A percentile compares a stretch with the other conserved stretches of the same genome.
phyloP scores from a whole-genome alignment of 92 coral and sea anemone species.

The Paragorgia papillata region DNA sequence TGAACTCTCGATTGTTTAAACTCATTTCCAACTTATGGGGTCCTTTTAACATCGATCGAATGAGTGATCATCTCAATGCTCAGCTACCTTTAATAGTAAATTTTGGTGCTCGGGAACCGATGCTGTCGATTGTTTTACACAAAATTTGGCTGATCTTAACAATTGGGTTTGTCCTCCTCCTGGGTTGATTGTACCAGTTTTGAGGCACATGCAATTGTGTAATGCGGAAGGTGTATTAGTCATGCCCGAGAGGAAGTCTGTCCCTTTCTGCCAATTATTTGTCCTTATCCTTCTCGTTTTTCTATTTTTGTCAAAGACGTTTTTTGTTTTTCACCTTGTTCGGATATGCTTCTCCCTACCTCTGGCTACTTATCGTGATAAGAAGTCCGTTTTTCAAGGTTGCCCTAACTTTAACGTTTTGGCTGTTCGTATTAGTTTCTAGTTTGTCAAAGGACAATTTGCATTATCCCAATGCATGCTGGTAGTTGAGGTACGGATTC shows the following conservation, averaged over 20 bases:
- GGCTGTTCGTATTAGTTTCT: constrained; percentile 13
- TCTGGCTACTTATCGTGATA: constrained; percentile 18
- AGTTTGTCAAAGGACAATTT: too few relatives aligned
- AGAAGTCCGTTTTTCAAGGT: constrained; percentile 49
- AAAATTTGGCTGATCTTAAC: too few relatives aligned
- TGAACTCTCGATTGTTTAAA: too few relatives aligned
- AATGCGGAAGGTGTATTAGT: constrained; percentile 53
- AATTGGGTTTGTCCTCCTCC: too few relatives aligned
- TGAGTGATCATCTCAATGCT: too few relatives aligned
- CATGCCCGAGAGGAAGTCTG: constrained; percentile 53
- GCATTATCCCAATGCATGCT: too few relatives aligned
- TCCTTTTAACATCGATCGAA: too few relatives aligned
- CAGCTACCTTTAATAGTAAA: constrained; percentile 45
- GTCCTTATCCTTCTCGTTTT: constrained; percentile 8
- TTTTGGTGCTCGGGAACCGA: constrained; percentile 62
- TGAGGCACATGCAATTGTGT: constrained; percentile 47
- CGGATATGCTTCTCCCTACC: constrained; percentile 39
- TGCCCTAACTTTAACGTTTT: constrained; percentile 30
- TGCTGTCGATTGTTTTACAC: too few relatives aligned
- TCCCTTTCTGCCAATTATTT: constrained; percentile 44
- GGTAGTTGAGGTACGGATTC: too few relatives aligned
- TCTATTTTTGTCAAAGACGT: constrained; percentile 40
- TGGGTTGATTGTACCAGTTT: too few relatives aligned
- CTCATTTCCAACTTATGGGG: too few relatives aligned
- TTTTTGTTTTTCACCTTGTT: constrained; percentile 22